Evolutionary conservation across 2,888 invertebrate species (phyloP).

Genomic region (Macaria liturata): DNA sequence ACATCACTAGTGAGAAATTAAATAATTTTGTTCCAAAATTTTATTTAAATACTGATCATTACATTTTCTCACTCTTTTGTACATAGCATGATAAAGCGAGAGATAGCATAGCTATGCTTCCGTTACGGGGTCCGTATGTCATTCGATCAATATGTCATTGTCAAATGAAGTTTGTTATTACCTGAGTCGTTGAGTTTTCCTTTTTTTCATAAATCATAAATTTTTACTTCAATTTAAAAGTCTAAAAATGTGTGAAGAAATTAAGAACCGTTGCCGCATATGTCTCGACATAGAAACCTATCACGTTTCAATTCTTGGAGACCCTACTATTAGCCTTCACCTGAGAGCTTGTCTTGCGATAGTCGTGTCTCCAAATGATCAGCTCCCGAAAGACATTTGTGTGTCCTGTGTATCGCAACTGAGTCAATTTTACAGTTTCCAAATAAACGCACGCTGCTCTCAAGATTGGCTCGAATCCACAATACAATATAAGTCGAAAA

Average conservation of each 20-base stretch:
- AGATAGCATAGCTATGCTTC: no score
- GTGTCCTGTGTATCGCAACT: slow-evolving; percentile 65
- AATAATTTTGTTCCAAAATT: no score
- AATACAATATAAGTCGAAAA: slow-evolving; percentile 59
- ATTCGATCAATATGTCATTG: no score
- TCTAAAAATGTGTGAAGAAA: slow-evolving; percentile 57
- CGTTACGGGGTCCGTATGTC: no score
- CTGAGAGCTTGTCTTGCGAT: slow-evolving; percentile 70
- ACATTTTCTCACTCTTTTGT: no score
- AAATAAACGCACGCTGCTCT: slow-evolving; percentile 71
- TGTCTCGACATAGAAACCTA: slow-evolving; percentile 67
- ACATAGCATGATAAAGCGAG: no score
- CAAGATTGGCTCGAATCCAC: slow-evolving; percentile 74
- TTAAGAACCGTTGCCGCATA: slow-evolving; percentile 67
- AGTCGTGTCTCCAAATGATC: slow-evolving; percentile 55
- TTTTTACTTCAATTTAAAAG: background rate
- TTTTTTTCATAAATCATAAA: no score
- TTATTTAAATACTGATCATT: no score
- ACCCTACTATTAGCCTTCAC: slow-evolving; percentile 63
- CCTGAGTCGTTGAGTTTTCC: no score
- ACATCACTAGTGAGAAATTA: no score
- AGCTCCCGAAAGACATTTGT: slow-evolving; percentile 69
- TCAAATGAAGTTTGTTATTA: no score
- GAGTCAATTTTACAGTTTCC: slow-evolving; percentile 72
- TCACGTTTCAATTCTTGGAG: slow-evolving; percentile 66